Base-by-base conservation (phyloP, 2,113 vertebrate species). In the Machaerirhynchus nigripectus region DNA sequence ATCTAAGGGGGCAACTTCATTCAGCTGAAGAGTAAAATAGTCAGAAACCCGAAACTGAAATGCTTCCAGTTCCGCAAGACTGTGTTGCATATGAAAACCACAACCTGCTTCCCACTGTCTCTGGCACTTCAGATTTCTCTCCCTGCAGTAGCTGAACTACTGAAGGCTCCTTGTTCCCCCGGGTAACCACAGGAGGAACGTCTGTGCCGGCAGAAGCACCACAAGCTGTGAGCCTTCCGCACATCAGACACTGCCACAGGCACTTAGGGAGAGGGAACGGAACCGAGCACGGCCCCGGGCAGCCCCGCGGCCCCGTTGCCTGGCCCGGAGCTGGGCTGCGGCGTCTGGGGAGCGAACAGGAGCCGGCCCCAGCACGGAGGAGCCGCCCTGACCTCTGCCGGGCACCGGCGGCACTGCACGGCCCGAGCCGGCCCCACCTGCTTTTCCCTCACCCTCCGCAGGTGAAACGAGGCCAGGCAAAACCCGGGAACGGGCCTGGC, bases 51-150 rank as follows among this genome's bases (percentile, higher is more conserved):
- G 4, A 80, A 83, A 50, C 40, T 22, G 59, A 33, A 81, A 26
- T 1, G 14, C 15, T 70, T 74, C 65, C 76, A 50, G 59, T 84
- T 92, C 73, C 2, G 1, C 81, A 50, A 40, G 18, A 31, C 20
- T n/a, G 13, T 46, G 20, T 6, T 5, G 14, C 0, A 0, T 13
- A 21, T 1, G 0, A 77, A 74, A 55, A 3, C 55, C 76, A 84
- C 42, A 50, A 11, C 44, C 80, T 7, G 24, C 65, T 89, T 56
- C 79, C 37, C 7, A 1, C 61, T 4, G 9, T 10, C 63, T 47
- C 70, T 2, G 17, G n/a, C 4, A 1, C 59, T 55, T 65, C 30
- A 13, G 17, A 7, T 55, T 87, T 60, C 59, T 19, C 11, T 40
- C 52, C 39, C 37, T 84, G 18, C 18, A 49, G 64, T 0, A 59